These are phyloP conservation scores for Thecocarcelia acutangulata DNA, from an alignment of 2,888 invertebrate species.

Conservation along the genomic window DNA sequence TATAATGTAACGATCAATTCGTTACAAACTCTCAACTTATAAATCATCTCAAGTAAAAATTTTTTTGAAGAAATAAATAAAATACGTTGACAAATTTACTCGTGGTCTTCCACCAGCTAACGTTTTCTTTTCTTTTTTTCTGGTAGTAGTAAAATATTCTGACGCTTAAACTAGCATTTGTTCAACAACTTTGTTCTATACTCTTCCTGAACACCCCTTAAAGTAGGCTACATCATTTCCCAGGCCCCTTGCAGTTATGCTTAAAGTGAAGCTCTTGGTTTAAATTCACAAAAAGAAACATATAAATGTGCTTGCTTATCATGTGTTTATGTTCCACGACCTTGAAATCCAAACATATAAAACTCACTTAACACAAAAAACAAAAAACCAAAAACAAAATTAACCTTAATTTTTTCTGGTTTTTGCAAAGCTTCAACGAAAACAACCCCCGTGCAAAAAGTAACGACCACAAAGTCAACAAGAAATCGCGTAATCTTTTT, in stretches of 20 bases:
- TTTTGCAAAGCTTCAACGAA: constrained; percentile 39
- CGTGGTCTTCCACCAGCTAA: too few relatives aligned
- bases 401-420: constrained; percentile 43
- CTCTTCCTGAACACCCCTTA: too few relatives aligned
- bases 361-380: constrained; percentile 45
- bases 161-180: too few relatives aligned
- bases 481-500: constrained; percentile 48
- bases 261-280: not conserved
- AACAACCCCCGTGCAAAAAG: constrained; percentile 57
- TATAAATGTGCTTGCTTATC: constrained; percentile 40
- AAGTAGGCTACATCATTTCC: constrained; percentile 27
- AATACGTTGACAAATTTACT: too few relatives aligned
- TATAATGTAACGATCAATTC: too few relatives aligned
- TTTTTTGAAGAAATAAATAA: too few relatives aligned
- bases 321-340: constrained; percentile 54
- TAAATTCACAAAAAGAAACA: not conserved
- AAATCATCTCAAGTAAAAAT: too few relatives aligned
- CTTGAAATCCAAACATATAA: constrained; percentile 63
- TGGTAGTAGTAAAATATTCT: too few relatives aligned
- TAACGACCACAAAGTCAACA: constrained; percentile 32
- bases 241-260: constrained; percentile 15
- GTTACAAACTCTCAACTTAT: too few relatives aligned
- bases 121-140: too few relatives aligned
- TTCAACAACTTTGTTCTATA: too few relatives aligned
- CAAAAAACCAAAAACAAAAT: constrained; percentile 6